Percentiles rank a stretch among this genome's conserved stretches.
phyloP scores from a whole-genome alignment of 1,140 invertebrate genomes.

The Aphis gossypii region DNA sequence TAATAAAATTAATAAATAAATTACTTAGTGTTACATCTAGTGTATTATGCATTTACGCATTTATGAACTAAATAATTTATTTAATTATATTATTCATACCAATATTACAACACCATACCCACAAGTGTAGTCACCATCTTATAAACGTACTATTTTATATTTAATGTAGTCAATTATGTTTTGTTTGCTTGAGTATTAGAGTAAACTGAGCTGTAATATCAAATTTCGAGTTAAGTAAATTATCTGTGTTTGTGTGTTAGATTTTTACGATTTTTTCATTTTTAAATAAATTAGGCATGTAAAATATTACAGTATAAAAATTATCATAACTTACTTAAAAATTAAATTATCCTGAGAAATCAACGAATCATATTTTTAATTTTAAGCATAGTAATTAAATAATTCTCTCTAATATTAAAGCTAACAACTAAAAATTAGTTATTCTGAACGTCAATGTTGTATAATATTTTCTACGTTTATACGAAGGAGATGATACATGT shows the following conservation, averaged over 20 bases:
- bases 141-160: background rate
- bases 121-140: background rate
- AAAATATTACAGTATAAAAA: background rate
- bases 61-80: background rate
- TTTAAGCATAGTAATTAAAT: background rate
- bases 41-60: background rate
- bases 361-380: background rate
- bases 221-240: background rate
- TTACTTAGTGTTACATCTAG: background rate
- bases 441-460: background rate
- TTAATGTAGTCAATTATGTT: background rate
- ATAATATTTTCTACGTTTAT: background rate
- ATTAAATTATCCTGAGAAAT: background rate
- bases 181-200: background rate
- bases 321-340: background rate
- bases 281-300: background rate
- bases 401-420: background rate
- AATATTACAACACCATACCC: background rate
- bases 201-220: background rate
- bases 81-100: background rate
- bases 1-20: background rate
- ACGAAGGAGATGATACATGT: background rate
- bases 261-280: background rate
- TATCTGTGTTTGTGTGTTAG: background rate
- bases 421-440: background rate